A percentile compares a stretch with the other conserved stretches of the same genome.
Conservation (phyloP, 2,113 vertebrate species). For the Oncorhynchus kisutch region DNA sequence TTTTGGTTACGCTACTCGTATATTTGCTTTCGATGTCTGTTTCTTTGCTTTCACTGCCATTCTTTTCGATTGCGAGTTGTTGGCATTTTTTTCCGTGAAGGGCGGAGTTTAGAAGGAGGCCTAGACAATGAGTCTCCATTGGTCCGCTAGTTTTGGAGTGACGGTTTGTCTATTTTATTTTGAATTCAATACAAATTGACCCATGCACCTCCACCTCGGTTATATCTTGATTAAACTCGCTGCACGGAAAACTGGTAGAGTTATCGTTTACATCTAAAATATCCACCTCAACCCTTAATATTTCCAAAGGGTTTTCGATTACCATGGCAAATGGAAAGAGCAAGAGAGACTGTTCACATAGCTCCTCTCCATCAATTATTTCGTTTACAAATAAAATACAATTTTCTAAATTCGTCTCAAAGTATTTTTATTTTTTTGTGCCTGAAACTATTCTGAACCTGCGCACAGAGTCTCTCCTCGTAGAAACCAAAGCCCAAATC, state of each 20-base stretch:
- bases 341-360: constrained; percentile 70
- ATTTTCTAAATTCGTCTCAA: constrained; percentile 71
- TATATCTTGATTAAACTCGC: constrained; percentile 69
- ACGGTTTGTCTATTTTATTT: too few species aligned
- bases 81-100: too few species aligned
- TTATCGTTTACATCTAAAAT: constrained; percentile 70
- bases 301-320: constrained; percentile 68
- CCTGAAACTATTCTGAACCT: constrained; percentile 70
- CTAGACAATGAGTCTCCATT: too few species aligned
- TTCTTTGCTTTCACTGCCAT: too few species aligned
- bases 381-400: constrained; percentile 69
- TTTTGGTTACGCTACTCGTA: too few species aligned
- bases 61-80: too few species aligned
- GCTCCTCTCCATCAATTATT: constrained; percentile 66
- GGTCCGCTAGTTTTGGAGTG: too few species aligned
- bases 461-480: constrained; percentile 61
- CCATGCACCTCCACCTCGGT: constrained; percentile 58
- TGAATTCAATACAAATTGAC: too few species aligned
- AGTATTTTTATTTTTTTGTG: constrained; percentile 58
- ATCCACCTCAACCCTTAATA: constrained; percentile 68
- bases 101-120: too few species aligned
- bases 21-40: too few species aligned
- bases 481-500: constrained; percentile 70
- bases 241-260: constrained; percentile 68
- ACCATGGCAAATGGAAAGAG: constrained; percentile 69